Base-by-base conservation (phyloP, 2,113 vertebrate genomes). In the Cromileptes altivelis region DNA sequence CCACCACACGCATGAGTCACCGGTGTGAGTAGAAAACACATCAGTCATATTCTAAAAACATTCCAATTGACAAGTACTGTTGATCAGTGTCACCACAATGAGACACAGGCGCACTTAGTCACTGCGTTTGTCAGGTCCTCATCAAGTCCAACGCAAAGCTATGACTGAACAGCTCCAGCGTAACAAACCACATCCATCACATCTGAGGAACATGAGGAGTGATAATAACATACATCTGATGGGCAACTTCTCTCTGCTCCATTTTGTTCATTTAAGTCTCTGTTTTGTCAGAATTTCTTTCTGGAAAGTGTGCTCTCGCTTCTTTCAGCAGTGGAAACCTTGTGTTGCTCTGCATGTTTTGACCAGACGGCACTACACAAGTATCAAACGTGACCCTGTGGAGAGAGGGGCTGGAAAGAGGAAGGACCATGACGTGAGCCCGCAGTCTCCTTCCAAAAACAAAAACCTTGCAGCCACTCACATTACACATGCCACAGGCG, bases 21-120 rank as follows among this genome's bases (percentile, higher is more conserved):
- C 17, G 25, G 23, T 85, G 75, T 13, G 73, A 88, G 18, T 33
- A 78, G 78, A 89, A 89, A 85, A 89, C 86, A 90, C 91, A 90
- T 91, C 86, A 87, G 61, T 89, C 85, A 88, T 78, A 15, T 67
- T 88, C 78, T 80, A 81, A 85, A 90, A 92, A 69, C 65, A 65
- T 47, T 72, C 9, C 45, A 50, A 78, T 21, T 85, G 82, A 90
- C 78, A 82, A 81, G 80, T 61, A 40, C 78, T 69, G 85, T 73
- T 86, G 79, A 83, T 91, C 56, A 62, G 61, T 63, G 78, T 88
- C 87, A 50, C 71, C 72, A 62, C 57, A 61, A 56, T 21, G 82
- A 82, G 63, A 65, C 77, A 69, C 70, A 69, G 71, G 33, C 70
- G 1, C 11, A 76, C 71, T 89, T 71, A 87, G 85, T 89, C 79